phyloP scores from a whole-genome alignment of 2,797 vertebrate species.

The Scolopax rusticola region DNA sequence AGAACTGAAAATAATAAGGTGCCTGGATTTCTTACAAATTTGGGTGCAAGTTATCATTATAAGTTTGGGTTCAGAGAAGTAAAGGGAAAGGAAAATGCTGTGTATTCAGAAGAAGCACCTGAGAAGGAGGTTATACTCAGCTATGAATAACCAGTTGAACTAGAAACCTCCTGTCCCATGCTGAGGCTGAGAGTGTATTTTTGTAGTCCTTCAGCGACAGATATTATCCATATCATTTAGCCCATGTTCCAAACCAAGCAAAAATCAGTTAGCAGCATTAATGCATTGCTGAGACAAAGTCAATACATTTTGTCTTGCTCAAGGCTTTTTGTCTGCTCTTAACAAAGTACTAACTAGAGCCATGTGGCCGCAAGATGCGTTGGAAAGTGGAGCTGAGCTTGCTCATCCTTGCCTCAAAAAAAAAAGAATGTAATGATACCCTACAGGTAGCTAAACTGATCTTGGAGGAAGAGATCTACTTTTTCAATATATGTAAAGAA shows the following conservation, averaged over 20 bases:
- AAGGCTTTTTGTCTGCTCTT: not conserved
- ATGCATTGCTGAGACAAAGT: not conserved
- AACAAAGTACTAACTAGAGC: not conserved
- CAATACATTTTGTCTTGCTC: not conserved
- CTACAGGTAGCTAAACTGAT: not conserved
- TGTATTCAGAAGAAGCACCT: not conserved
- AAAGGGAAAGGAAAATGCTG: not conserved
- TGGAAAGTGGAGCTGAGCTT: not conserved
- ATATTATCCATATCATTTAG: not conserved
- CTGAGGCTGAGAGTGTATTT: not conserved
- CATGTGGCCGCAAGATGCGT: not conserved
- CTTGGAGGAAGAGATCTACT: not conserved
- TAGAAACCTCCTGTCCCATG: not conserved
- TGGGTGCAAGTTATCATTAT: not conserved
- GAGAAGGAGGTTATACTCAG: not conserved
- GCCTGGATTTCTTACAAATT: not conserved
- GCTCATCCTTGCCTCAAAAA: not conserved
- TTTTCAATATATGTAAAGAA: not conserved
- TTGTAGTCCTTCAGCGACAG: not conserved
- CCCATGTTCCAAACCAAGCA: not conserved
- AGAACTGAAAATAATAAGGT: not conserved
- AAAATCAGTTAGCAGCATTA: not conserved
- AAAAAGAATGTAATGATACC: not conserved
- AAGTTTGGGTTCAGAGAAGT: not conserved
- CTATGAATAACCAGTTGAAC: not conserved